Evolutionary conservation across 2,113 vertebrate species (phyloP).

Genomic region (Oreocharis arfaki): DNA sequence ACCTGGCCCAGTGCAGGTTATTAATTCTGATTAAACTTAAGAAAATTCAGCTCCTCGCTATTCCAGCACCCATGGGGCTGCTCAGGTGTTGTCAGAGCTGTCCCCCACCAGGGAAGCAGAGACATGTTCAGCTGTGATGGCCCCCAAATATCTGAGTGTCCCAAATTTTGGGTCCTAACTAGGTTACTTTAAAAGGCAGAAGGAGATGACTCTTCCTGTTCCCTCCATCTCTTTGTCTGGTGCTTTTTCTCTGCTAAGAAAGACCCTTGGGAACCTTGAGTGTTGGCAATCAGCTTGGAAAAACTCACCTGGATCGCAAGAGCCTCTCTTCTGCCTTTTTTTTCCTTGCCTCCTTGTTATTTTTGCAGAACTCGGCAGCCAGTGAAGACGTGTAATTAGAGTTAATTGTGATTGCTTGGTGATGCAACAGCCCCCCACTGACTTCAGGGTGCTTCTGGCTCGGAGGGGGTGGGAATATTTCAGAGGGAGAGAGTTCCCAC

Average conservation of each 20-base stretch:
- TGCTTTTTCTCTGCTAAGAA: neutral
- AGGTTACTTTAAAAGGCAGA: neutral
- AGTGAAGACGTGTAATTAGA: neutral
- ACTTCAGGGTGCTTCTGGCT: neutral
- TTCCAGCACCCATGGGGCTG: rapidly evolving
- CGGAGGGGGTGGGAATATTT: rapidly evolving
- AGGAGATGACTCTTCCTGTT: neutral
- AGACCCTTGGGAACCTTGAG: neutral
- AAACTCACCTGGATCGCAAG: slow-evolving; percentile 30
- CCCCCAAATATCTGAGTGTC: neutral
- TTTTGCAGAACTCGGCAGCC: neutral
- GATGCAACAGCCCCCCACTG: neutral
- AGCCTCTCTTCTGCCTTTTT: neutral
- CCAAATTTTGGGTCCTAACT: neutral
- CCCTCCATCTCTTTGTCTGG: neutral
- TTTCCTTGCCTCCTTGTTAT: neutral
- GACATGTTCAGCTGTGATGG: neutral
- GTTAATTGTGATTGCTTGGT: neutral
- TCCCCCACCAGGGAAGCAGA: neutral
- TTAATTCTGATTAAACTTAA: neutral
- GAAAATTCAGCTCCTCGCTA: neutral
- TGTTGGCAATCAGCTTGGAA: slow-evolving; percentile 2
- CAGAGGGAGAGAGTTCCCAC: neutral
- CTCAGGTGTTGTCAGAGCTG: neutral
- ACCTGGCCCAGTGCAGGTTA: neutral